These are phyloP conservation scores for Hirtodrosophila cameraria DNA, from an alignment of 2,888 invertebrate genomes.

Conservation along the genomic window DNA sequence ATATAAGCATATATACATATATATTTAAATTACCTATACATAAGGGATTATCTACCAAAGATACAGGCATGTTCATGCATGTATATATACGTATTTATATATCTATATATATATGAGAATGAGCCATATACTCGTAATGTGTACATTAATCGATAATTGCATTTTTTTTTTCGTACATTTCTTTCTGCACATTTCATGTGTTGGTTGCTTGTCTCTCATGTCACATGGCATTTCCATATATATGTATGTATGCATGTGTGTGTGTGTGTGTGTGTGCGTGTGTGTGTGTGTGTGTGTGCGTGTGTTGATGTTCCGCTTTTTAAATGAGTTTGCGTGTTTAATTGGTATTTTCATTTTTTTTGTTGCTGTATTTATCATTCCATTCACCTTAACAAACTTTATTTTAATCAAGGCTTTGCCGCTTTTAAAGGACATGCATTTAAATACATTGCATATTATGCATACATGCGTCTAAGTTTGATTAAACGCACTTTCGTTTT, in stretches of 20 bases:
- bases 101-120: constrained; percentile 28
- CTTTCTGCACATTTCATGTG: constrained; percentile 70
- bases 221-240: constrained; percentile 65
- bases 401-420: constrained; percentile 66
- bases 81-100: constrained; percentile 4
- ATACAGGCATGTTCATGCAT: constrained; percentile 19
- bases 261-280: constrained; percentile 27
- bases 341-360: constrained; percentile 64
- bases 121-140: constrained; percentile 70
- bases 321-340: constrained; percentile 80
- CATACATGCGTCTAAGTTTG: constrained; percentile 49
- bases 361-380: constrained; percentile 8
- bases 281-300: constrained; percentile 35
- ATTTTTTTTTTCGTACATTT: constrained; percentile 74
- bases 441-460: too few relatives aligned
- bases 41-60: constrained; percentile 69
- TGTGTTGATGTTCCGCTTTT: constrained; percentile 43
- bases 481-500: constrained; percentile 76
- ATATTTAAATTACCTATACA: constrained; percentile 55
- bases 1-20: constrained; percentile 26
- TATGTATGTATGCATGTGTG: too few relatives aligned
- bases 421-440: constrained; percentile 33
- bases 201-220: constrained; percentile 64
- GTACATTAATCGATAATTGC: constrained; percentile 79
- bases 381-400: constrained; percentile 36